These are phyloP conservation scores for Masticophis lateralis DNA, from an alignment of 2,797 vertebrate species.

Conservation along the genomic window DNA sequence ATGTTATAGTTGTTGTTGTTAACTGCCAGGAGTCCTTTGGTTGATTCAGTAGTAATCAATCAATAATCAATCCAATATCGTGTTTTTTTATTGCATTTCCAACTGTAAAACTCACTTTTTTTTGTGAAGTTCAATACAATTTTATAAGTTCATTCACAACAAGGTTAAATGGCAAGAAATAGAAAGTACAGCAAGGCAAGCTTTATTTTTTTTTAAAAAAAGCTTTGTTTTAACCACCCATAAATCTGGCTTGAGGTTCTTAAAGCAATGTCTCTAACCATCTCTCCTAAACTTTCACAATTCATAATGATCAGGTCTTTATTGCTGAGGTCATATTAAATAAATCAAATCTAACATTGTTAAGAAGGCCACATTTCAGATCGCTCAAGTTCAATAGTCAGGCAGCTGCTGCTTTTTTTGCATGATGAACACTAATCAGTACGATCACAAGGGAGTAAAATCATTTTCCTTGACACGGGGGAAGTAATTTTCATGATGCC, in stretches of 20 bases:
- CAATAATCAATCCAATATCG: neutral
- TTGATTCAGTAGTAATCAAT: neutral
- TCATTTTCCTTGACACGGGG: neutral
- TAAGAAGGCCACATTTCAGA: neutral
- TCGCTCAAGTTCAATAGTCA: neutral
- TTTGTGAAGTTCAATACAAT: neutral
- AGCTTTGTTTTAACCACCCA: neutral
- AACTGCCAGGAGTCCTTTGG: neutral
- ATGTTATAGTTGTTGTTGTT: neutral
- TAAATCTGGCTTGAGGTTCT: neutral
- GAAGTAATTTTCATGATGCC: neutral
- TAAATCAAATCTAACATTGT: slow-evolving; percentile 9
- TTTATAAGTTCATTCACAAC: neutral
- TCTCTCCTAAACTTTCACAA: slow-evolving; percentile 11
- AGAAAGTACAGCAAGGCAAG: neutral
- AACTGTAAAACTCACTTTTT: neutral
- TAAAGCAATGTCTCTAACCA: neutral
- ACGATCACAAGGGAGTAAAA: neutral
- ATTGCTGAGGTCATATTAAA: neutral
- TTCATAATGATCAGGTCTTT: neutral
- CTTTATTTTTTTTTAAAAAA: neutral
- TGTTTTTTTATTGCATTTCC: neutral
- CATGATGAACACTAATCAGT: neutral
- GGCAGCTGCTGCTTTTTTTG: neutral
- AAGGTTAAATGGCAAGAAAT: neutral